These are phyloP conservation scores for Patella ulyssiponensis DNA, from an alignment of 2,888 invertebrate genomes.

Conservation along the genomic window DNA sequence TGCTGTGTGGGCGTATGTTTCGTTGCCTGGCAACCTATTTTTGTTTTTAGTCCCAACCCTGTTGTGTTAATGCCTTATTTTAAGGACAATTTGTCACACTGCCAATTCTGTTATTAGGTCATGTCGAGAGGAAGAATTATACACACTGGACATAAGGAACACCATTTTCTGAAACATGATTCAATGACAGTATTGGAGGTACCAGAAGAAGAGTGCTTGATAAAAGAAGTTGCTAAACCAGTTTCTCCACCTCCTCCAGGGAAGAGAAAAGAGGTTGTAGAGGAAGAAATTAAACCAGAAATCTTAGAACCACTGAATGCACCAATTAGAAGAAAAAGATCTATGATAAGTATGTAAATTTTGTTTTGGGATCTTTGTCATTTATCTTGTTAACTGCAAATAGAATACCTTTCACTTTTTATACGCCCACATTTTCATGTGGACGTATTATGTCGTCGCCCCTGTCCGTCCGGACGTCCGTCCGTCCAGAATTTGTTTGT, in stretches of 20 bases:
- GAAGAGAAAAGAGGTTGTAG: constrained; percentile 27
- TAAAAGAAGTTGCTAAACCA: not conserved
- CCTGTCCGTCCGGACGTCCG: too few species aligned
- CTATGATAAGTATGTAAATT: not conserved
- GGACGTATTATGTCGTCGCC: too few species aligned
- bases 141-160: constrained; percentile 34
- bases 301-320: constrained; percentile 9
- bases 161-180: constrained; percentile 29
- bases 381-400: too few species aligned
- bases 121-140: constrained; percentile 45
- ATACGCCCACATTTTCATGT: too few species aligned
- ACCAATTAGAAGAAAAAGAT: not conserved
- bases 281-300: constrained; percentile 37
- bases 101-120: constrained; percentile 33
- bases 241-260: not conserved
- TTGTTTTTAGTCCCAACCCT: too few species aligned
- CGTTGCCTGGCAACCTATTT: too few species aligned
- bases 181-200: constrained; percentile 16
- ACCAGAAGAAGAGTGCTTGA: constrained; percentile 23
- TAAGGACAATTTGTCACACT: not conserved
- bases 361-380: too few species aligned
- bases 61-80: not conserved
- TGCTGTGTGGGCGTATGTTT: too few species aligned
- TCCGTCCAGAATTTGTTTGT: too few species aligned
- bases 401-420: too few species aligned